A percentile compares a stretch with the other conserved stretches of the same genome.
Conservation (phyloP, 2,888 invertebrate genomes). For the Drosophila macrospina region DNA sequence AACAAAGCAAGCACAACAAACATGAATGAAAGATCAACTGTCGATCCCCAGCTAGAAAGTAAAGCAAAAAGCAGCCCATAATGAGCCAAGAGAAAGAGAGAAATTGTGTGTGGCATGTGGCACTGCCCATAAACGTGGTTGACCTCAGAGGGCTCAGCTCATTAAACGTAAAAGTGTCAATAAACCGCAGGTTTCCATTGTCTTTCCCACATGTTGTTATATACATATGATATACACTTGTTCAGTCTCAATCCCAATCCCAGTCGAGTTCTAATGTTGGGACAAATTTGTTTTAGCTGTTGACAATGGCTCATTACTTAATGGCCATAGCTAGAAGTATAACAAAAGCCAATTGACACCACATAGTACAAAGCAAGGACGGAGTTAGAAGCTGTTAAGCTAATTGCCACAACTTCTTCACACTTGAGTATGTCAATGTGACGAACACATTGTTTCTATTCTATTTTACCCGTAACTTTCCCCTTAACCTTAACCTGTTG, state of each 20-base stretch:
- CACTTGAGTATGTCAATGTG: constrained; percentile 79
- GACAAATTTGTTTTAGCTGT: background rate
- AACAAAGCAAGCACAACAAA: constrained; percentile 27
- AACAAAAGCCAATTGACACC: constrained; percentile 70
- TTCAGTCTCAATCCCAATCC: constrained; percentile 5
- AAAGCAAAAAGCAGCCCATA: background rate
- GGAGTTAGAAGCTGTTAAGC: constrained; percentile 77
- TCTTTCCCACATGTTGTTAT: constrained; percentile 30
- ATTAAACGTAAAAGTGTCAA: constrained; percentile 78
- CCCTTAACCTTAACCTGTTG: constrained; percentile 42
- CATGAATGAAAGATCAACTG: constrained; percentile 1
- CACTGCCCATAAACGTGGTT: constrained; percentile 46
- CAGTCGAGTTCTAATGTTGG: constrained; percentile 28
- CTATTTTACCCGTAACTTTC: background rate
- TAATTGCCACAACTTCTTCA: constrained; percentile 75
- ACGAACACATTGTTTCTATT: constrained; percentile 45
- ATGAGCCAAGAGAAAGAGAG: constrained; percentile 1
- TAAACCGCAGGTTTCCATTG: constrained; percentile 63
- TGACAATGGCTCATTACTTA: constrained; percentile 82
- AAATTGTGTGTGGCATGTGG: constrained; percentile 36
- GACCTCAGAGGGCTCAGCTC: constrained; percentile 62
- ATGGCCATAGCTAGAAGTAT: constrained; percentile 60
- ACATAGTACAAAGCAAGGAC: constrained; percentile 30
- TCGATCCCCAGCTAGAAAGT: constrained; percentile 20
- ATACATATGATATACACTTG: constrained; percentile 8